phyloP scores from a whole-genome alignment of 2,888 invertebrate genomes.

The Caenorhabditis angaria region DNA sequence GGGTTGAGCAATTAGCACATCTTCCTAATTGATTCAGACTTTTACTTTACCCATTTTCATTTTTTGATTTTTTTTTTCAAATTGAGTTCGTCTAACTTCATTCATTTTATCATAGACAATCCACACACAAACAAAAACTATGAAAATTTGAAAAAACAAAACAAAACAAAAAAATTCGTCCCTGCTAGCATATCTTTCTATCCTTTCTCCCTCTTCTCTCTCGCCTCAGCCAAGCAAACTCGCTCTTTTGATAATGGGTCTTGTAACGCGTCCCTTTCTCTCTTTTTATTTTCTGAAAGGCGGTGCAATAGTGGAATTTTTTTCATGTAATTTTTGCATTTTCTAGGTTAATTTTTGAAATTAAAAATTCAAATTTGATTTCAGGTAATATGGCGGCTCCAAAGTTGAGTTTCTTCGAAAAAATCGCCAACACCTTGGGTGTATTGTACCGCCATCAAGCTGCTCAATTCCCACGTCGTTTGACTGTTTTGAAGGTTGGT shows the following conservation, averaged over 20 bases:
- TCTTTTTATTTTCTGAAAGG: neutral
- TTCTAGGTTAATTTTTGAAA: neutral
- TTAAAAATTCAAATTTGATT: slow-evolving; percentile 8
- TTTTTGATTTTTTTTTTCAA: no score
- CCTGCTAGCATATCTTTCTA: neutral
- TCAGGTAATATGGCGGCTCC: slow-evolving; percentile 60
- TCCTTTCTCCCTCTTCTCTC: neutral
- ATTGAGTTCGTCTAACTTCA: no score
- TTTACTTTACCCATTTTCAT: no score
- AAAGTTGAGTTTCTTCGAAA: slow-evolving; percentile 69
- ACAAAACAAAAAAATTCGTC: neutral
- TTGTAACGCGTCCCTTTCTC: slow-evolving; percentile 1
- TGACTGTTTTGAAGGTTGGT: slow-evolving; percentile 60
- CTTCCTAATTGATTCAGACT: no score
- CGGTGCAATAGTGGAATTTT: neutral
- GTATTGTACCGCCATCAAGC: slow-evolving; percentile 70
- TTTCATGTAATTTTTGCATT: neutral
- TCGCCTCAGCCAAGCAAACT: neutral
- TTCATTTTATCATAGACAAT: no score
- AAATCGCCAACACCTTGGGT: slow-evolving; percentile 68
- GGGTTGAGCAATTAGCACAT: no score
- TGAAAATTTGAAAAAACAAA: no score
- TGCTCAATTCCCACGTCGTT: slow-evolving; percentile 67
- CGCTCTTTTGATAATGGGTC: neutral
- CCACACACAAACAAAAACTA: no score